phyloP scores from a whole-genome alignment of 2,797 vertebrate species.

The Chaunax sp. region DNA sequence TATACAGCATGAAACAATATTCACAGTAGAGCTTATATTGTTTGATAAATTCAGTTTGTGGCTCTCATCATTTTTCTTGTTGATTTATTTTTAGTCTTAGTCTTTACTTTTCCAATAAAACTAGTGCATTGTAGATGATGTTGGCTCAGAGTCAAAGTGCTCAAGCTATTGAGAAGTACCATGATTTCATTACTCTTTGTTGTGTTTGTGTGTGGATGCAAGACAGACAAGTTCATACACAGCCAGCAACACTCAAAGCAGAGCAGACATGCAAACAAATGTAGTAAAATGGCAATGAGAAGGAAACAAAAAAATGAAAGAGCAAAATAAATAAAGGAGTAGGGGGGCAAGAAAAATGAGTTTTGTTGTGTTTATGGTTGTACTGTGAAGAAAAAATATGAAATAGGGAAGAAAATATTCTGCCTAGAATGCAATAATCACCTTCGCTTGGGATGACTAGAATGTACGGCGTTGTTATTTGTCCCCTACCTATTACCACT shows the following conservation, averaged over 20 bases:
- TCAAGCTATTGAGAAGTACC: conserved; percentile 8
- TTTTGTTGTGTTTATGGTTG: conserved; percentile 61
- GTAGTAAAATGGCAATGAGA: conserved; percentile 71
- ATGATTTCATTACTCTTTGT: not conserved
- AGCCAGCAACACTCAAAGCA: conserved; percentile 76
- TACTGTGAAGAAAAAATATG: conserved; percentile 61
- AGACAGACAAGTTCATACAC: conserved; percentile 65
- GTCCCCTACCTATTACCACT: conserved; percentile 97
- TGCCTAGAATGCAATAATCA: conserved; percentile 91
- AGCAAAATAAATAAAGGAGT: conserved; percentile 12
- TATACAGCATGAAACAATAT: too few relatives aligned
- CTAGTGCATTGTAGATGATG: not conserved
- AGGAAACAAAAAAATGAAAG: conserved; percentile 50
- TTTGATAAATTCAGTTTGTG: too few relatives aligned
- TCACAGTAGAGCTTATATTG: too few relatives aligned
- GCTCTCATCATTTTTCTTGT: too few relatives aligned
- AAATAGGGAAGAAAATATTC: conserved; percentile 78
- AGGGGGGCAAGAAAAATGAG: conserved; percentile 58
- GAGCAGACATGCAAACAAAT: conserved; percentile 82
- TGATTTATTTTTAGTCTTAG: not conserved
- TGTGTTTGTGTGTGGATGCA: conserved; percentile 21
- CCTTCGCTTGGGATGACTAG: conserved; percentile 97
- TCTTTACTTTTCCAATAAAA: too few relatives aligned
- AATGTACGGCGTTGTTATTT: conserved; percentile 93
- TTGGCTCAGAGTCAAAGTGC: too few relatives aligned